Evolutionary conservation across 2,113 vertebrate genomes (phyloP).

Genomic region (Mustela lutreola): DNA sequence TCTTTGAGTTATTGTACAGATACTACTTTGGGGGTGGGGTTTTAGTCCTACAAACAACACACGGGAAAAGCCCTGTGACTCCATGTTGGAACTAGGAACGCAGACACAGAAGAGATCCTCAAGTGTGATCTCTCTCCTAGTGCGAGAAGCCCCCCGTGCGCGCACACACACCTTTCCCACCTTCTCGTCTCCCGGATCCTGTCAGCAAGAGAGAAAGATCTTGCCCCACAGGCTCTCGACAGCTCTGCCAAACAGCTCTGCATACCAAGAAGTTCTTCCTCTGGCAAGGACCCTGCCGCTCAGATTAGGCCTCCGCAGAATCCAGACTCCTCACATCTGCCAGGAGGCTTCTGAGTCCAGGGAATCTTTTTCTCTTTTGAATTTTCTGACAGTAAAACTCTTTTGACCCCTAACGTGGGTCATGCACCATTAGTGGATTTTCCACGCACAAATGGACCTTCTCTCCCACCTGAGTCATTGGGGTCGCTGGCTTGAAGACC

Average conservation of each 20-base stretch:
- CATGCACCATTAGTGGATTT: background rate
- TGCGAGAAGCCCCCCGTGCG: background rate
- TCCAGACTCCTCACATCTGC: background rate
- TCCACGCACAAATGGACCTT: background rate
- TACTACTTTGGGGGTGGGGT: background rate
- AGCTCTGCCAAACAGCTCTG: rapidly evolving
- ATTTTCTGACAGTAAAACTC: background rate
- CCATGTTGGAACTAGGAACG: background rate
- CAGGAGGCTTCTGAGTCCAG: background rate
- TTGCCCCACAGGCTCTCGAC: background rate
- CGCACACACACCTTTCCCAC: background rate
- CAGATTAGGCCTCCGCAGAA: background rate
- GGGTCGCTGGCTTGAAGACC: background rate
- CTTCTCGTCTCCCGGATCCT: background rate
- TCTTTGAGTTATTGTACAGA: background rate
- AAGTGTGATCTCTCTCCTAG: background rate
- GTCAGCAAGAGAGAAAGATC: too few species aligned
- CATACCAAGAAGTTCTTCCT: background rate
- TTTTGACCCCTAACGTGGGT: background rate
- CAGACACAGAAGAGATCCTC: background rate
- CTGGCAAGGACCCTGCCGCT: too few species aligned
- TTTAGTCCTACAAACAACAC: background rate
- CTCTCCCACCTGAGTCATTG: background rate
- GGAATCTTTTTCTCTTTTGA: background rate
- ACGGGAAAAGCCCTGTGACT: background rate